Evolutionary conservation across 1,140 invertebrate species (phyloP).

Genomic region (Magallana gigas): DNA sequence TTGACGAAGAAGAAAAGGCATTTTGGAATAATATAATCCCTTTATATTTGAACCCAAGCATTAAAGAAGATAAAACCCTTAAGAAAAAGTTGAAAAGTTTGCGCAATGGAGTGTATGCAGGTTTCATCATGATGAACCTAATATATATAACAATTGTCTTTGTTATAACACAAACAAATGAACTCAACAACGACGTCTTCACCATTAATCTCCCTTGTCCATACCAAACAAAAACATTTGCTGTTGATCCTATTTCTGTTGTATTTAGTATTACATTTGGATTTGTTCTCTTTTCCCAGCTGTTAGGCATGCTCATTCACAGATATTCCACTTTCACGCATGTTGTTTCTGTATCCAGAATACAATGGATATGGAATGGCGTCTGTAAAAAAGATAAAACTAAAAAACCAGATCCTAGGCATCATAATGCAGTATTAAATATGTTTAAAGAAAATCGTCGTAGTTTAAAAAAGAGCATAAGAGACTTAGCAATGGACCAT

Average conservation of each 20-base stretch:
- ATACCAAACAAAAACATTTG: not conserved
- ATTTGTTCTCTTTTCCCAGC: constrained; percentile 1
- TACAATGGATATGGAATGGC: not conserved
- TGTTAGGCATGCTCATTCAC: not conserved
- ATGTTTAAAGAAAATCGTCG: too few species aligned
- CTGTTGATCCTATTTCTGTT: not conserved
- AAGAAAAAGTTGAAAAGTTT: not conserved
- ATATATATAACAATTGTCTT: constrained; percentile 5
- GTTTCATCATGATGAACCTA: not conserved
- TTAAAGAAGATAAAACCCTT: not conserved
- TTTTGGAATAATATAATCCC: not conserved
- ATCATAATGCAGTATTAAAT: too few species aligned
- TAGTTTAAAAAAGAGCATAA: too few species aligned
- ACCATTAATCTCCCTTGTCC: not conserved
- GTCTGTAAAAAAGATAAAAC: too few species aligned
- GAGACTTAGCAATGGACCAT: too few species aligned
- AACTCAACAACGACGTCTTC: not conserved
- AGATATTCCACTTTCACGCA: constrained; percentile 12
- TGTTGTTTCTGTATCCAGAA: not conserved
- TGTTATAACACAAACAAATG: not conserved
- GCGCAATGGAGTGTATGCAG: not conserved
- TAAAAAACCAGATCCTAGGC: too few species aligned
- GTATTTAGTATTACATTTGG: not conserved
- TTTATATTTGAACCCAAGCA: not conserved
- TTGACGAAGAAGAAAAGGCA: not conserved